Evolutionary conservation across 2,888 invertebrate species (phyloP).

Genomic region (Polia nebulosa): DNA sequence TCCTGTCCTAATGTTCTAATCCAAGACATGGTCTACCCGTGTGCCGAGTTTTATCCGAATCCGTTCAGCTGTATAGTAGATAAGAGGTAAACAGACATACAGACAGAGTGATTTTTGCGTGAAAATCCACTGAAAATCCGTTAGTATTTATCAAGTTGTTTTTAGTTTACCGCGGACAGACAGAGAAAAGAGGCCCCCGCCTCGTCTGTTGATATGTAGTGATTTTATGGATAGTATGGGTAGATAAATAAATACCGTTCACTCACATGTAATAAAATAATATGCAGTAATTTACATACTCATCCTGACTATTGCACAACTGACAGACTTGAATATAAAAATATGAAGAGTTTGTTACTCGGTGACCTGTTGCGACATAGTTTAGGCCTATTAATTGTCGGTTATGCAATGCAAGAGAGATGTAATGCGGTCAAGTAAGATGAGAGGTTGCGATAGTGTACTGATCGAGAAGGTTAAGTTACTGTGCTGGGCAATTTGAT

Average conservation of each 20-base stretch:
- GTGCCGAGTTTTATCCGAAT: no score
- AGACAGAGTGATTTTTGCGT: neutral
- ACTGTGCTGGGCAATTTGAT: neutral
- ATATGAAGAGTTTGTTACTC: constrained; percentile 21
- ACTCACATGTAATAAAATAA: constrained; percentile 15
- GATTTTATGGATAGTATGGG: no score
- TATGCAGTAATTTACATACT: constrained; percentile 23
- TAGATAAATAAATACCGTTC: constrained; percentile 29
- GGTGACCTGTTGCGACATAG: constrained; percentile 44
- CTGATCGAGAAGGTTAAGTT: neutral
- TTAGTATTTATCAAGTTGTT: no score
- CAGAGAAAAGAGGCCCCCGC: no score
- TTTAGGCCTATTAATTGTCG: constrained; percentile 48
- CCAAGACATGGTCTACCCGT: no score
- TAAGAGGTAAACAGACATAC: neutral
- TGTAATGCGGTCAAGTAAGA: constrained; percentile 44
- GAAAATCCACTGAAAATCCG: no score
- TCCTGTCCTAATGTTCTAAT: no score
- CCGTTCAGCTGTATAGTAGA: neutral
- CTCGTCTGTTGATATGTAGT: no score
- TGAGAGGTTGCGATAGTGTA: constrained; percentile 31
- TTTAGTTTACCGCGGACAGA: no score
- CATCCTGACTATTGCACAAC: constrained; percentile 34
- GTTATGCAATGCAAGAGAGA: constrained; percentile 28
- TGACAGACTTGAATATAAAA: constrained; percentile 15